Evolutionary conservation across 2,888 invertebrate species (phyloP).

Genomic region (Rotaria magnacalcarata): DNA sequence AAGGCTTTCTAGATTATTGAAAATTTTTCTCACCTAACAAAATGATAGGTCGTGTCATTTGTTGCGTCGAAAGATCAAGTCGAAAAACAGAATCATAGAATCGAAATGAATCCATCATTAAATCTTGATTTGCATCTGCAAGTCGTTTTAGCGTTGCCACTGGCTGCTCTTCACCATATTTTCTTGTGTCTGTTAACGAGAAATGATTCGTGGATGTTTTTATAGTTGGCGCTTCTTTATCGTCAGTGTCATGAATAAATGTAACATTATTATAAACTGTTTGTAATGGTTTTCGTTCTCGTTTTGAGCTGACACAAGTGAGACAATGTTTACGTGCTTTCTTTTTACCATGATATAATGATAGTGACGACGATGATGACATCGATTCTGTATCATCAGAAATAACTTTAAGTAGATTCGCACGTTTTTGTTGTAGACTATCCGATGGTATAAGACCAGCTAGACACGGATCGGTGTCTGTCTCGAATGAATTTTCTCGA

Average conservation of each 20-base stretch:
- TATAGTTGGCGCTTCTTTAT: neutral
- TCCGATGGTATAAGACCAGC: slow-evolving; percentile 45
- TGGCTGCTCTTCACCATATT: neutral
- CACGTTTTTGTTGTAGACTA: slow-evolving; percentile 37
- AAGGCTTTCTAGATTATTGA: no score
- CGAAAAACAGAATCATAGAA: slow-evolving; percentile 17
- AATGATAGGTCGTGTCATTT: neutral
- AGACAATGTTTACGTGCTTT: neutral
- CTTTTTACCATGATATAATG: neutral
- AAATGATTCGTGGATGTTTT: slow-evolving; percentile 30
- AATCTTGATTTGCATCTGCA: neutral
- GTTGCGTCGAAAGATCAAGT: neutral
- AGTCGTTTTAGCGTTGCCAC: neutral
- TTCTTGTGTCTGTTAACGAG: slow-evolving; percentile 35
- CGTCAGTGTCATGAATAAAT: neutral
- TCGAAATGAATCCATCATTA: neutral
- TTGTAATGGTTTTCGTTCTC: neutral
- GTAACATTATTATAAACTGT: neutral
- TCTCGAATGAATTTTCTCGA: neutral
- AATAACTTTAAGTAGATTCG: neutral
- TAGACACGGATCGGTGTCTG: slow-evolving; percentile 58
- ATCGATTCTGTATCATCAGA: neutral
- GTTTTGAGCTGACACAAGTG: neutral
- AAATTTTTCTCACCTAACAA: neutral
- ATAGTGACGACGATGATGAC: neutral